Conservation (phyloP, 2,797 vertebrate species). For the Syngnathus acus region DNA sequence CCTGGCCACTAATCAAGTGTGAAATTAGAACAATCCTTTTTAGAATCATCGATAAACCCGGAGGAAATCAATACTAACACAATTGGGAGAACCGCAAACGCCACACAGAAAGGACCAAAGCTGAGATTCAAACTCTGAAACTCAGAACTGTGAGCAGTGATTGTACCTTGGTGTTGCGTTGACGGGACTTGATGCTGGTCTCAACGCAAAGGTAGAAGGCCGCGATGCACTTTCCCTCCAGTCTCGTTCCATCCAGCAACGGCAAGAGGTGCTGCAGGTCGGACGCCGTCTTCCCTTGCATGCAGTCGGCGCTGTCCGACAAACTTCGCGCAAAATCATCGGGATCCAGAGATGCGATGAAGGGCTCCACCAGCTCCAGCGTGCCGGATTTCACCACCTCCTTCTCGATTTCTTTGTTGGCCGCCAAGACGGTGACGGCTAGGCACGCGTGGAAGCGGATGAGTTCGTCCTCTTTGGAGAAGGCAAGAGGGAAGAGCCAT, state of each 20-base stretch:
- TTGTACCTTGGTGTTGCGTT: conserved; percentile 88
- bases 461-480: conserved; percentile 88
- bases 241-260: conserved; percentile 83
- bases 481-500: conserved; percentile 95
- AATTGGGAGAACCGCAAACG: too few relatives aligned
- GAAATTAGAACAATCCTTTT: too few relatives aligned
- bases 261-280: conserved; percentile 89
- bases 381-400: conserved; percentile 95
- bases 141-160: not conserved
- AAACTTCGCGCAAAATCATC: conserved; percentile 81
- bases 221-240: conserved; percentile 93
- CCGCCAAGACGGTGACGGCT: conserved; percentile 84
- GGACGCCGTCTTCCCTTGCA: conserved; percentile 83
- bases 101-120: too few relatives aligned
- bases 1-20: too few relatives aligned
- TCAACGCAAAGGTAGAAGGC: conserved; percentile 92
- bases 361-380: conserved; percentile 91
- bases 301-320: conserved; percentile 81
- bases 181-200: conserved; percentile 86
- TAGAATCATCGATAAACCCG: too few relatives aligned
- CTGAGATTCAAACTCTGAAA: too few relatives aligned
- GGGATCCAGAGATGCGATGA: conserved; percentile 87
- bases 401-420: conserved; percentile 90
- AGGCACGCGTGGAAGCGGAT: conserved; percentile 90
- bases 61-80: too few relatives aligned